phyloP scores from a whole-genome alignment of 2,888 invertebrate genomes.

The Zygaena filipendulae region DNA sequence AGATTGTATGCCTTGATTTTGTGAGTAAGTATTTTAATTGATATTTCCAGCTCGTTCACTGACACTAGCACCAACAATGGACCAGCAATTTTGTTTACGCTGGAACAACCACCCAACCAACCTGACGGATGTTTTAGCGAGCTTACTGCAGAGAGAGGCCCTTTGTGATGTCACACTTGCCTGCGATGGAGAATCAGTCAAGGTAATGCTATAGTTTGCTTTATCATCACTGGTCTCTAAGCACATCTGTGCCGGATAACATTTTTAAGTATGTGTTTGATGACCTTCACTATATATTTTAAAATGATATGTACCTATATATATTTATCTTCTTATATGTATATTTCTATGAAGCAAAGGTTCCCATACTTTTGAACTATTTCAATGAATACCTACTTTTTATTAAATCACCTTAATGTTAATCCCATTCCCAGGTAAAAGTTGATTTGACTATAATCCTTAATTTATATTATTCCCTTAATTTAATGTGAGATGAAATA shows the following conservation, averaged over 20 bases:
- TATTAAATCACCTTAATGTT: not conserved
- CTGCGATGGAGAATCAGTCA: slow-evolving; percentile 90
- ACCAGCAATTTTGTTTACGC: slow-evolving; percentile 92
- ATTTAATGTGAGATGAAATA: no score
- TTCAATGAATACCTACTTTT: no score
- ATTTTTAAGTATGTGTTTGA: no score
- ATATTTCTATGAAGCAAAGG: no score
- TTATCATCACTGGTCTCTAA: no score
- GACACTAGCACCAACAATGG: slow-evolving; percentile 71
- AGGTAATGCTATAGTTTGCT: no score
- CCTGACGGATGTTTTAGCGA: slow-evolving; percentile 89
- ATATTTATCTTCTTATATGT: no score
- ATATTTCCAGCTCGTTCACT: slow-evolving; percentile 64
- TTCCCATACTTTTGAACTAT: no score
- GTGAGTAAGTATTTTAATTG: slow-evolving; percentile 26
- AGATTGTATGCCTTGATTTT: no score
- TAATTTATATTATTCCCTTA: no score
- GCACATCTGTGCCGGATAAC: no score
- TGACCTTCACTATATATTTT: slow-evolving; percentile 23
- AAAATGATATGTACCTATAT: slow-evolving; percentile 32
- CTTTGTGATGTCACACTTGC: slow-evolving; percentile 94
- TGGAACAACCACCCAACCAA: slow-evolving; percentile 95
- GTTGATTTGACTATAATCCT: no score
- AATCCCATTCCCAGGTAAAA: slow-evolving; percentile 21
- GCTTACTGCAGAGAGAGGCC: slow-evolving; percentile 87